These are phyloP conservation scores for Mormyrus proboscirostris DNA, from an alignment of 2,797 vertebrate species.

Conservation along the genomic window DNA sequence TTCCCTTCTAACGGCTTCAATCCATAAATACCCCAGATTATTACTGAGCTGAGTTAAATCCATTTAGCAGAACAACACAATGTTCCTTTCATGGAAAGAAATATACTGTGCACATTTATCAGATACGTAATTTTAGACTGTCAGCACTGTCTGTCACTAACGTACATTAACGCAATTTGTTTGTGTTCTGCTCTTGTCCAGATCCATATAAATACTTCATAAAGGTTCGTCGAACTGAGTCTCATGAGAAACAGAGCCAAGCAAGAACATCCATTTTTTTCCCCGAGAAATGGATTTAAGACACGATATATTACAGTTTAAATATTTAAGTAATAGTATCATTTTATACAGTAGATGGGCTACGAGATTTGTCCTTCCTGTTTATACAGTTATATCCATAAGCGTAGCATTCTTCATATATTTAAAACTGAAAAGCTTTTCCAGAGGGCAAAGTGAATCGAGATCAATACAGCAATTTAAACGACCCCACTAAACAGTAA, in stretches of 20 bases:
- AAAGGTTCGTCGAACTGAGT: not conserved
- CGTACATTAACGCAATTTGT: not conserved
- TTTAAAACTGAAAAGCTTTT: not conserved
- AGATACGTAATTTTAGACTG: not conserved
- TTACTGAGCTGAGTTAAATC: slow-evolving; percentile 57
- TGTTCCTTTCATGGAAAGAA: not conserved
- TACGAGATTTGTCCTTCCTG: not conserved
- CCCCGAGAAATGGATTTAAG: not conserved
- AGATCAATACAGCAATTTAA: slow-evolving; percentile 7
- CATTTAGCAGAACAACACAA: slow-evolving; percentile 56
- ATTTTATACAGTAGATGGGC: not conserved
- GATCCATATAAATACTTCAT: not conserved
- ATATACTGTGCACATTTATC: not conserved
- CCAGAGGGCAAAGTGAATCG: not conserved
- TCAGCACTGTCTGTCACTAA: not conserved
- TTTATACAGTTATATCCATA: not conserved
- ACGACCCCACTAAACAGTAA: not conserved
- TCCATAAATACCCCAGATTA: slow-evolving; percentile 65
- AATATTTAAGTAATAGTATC: not conserved
- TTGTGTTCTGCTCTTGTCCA: not conserved
- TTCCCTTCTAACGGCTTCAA: slow-evolving; percentile 42
- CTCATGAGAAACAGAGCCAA: not conserved
- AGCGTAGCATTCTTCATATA: not conserved
- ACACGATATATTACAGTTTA: not conserved
- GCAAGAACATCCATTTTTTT: not conserved